Conservation (phyloP, 2,888 invertebrate species). For the Athetis lepigone region DNA sequence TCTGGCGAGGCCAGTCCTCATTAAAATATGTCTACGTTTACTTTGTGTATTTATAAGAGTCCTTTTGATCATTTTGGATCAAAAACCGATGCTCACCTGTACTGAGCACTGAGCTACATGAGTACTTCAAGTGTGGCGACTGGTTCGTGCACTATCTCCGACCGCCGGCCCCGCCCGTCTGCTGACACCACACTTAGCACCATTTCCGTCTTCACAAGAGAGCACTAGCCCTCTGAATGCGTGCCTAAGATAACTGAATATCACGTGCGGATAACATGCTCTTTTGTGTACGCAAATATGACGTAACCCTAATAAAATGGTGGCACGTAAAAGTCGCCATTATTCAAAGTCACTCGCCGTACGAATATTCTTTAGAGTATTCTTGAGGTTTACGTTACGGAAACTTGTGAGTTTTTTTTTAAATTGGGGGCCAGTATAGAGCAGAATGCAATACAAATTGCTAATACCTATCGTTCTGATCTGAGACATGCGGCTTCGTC, state of each 20-base stretch:
- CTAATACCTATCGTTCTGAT: slow-evolving; percentile 15
- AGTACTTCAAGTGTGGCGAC: slow-evolving; percentile 48
- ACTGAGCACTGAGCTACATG: slow-evolving; percentile 25
- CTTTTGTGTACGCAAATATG: slow-evolving; percentile 40
- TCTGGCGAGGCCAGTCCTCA: slow-evolving; percentile 23
- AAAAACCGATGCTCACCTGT: slow-evolving; percentile 38
- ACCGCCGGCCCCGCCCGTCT: slow-evolving; percentile 49
- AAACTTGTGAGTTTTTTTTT: slow-evolving; percentile 17
- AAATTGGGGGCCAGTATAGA: background rate
- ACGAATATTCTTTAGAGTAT: slow-evolving; percentile 39
- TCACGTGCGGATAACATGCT: slow-evolving; percentile 46
- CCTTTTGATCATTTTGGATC: slow-evolving; percentile 46
- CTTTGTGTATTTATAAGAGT: slow-evolving; percentile 29
- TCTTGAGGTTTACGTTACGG: slow-evolving; percentile 20
- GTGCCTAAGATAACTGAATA: slow-evolving; percentile 52
- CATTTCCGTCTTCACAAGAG: slow-evolving; percentile 75
- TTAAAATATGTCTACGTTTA: slow-evolving; percentile 43
- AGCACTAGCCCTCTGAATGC: slow-evolving; percentile 58
- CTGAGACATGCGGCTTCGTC: slow-evolving; percentile 1
- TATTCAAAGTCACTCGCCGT: slow-evolving; percentile 40
- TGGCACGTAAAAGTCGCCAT: slow-evolving; percentile 13
- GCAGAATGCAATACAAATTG: slow-evolving; percentile 6
- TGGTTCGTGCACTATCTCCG: slow-evolving; percentile 78
- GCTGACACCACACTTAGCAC: slow-evolving; percentile 80
- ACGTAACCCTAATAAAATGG: slow-evolving; percentile 35